Conservation (phyloP, 1,140 invertebrate genomes). For the Drosophila orosa region DNA sequence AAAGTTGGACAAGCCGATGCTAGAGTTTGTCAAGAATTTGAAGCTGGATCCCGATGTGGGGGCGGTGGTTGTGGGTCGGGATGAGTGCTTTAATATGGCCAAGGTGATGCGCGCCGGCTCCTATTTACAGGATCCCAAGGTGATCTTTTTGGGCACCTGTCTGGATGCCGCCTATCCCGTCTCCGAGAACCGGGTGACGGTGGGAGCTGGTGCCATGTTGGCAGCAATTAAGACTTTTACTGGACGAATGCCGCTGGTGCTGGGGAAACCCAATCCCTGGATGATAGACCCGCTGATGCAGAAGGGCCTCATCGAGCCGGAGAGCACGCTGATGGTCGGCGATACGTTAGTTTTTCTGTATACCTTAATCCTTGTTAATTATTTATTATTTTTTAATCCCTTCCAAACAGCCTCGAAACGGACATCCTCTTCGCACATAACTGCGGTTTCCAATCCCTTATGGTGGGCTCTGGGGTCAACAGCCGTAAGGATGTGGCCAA, state of each 20-base stretch:
- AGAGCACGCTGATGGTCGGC: conserved; percentile 64
- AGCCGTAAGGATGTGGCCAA: conserved; percentile 35
- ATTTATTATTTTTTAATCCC: not conserved
- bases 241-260: conserved; percentile 44
- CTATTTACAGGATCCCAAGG: conserved; percentile 36
- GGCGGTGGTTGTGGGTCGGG: conserved; percentile 55
- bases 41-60: conserved; percentile 55
- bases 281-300: conserved; percentile 15
- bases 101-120: conserved; percentile 29
- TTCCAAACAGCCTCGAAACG: conserved; percentile 33
- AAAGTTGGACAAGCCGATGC: conserved; percentile 4
- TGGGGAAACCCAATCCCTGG: conserved; percentile 71
- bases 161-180: conserved; percentile 56
- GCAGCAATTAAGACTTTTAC: conserved; percentile 41
- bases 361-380: not conserved
- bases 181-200: conserved; percentile 26
- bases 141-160: conserved; percentile 56
- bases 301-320: conserved; percentile 40
- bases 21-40: conserved; percentile 26
- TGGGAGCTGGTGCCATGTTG: conserved; percentile 56
- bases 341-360: conserved; percentile 52
- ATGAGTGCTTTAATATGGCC: conserved; percentile 52
- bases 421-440: conserved; percentile 60
- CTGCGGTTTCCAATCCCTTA: conserved; percentile 59
- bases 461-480: conserved; percentile 59